These are phyloP conservation scores for Hirtodrosophila trivittata DNA, from an alignment of 2,888 invertebrate genomes.

Conservation along the genomic window DNA sequence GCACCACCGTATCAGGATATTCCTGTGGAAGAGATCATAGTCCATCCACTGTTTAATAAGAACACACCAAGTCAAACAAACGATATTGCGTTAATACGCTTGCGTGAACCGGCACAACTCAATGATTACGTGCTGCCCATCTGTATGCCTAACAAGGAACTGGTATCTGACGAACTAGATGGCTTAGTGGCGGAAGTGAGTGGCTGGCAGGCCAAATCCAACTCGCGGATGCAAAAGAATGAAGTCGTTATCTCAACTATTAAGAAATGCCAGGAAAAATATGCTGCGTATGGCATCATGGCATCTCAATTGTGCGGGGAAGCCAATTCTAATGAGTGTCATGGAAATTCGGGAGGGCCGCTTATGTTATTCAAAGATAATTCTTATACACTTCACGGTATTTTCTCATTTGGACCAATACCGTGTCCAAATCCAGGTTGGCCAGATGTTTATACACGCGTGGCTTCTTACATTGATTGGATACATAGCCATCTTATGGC, in stretches of 20 bases:
- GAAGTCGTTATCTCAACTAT: conserved; percentile 49
- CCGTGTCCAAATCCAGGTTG: conserved; percentile 52
- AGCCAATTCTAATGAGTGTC: conserved; percentile 46
- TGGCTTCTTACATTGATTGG: conserved; percentile 64
- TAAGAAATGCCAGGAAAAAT: conserved; percentile 43
- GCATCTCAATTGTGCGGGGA: conserved; percentile 59
- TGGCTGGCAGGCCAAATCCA: conserved; percentile 56
- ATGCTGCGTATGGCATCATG: conserved; percentile 30
- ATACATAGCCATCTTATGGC: conserved; percentile 44
- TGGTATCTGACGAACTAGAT: conserved; percentile 55
- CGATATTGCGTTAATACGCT: conserved; percentile 62
- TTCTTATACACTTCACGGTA: conserved; percentile 53
- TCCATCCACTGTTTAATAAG: conserved; percentile 37
- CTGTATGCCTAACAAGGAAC: conserved; percentile 60
- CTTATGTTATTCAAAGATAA: conserved; percentile 57
- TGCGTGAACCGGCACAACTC: conserved; percentile 29
- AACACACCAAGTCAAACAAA: conserved; percentile 27
- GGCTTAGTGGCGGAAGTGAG: conserved; percentile 54
- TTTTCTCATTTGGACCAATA: conserved; percentile 64
- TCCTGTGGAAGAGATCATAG: conserved; percentile 40
- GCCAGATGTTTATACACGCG: conserved; percentile 69
- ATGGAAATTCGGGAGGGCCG: conserved; percentile 63
- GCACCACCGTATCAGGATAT: conserved; percentile 64
- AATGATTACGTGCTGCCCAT: conserved; percentile 62
- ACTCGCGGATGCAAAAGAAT: conserved; percentile 50